These are phyloP conservation scores for Megalonaias nervosa DNA, from an alignment of 1,140 invertebrate genomes.

Conservation along the genomic window DNA sequence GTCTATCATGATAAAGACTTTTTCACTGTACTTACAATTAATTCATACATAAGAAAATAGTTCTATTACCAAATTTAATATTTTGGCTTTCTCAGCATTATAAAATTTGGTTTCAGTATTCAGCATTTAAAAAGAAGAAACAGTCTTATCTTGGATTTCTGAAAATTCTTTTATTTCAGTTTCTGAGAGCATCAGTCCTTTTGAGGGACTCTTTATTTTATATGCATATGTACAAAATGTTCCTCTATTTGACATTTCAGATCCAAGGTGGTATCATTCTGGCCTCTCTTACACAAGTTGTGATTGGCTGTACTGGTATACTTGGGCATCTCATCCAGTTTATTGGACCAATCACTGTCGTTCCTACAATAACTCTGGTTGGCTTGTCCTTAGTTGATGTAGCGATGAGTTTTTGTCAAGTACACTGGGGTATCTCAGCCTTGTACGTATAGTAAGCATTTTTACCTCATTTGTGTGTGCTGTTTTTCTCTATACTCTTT, in stretches of 20 bases:
- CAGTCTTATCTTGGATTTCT: too few relatives aligned
- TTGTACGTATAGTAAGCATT: conserved; percentile 56
- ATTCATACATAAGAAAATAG: too few relatives aligned
- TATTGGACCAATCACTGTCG: conserved; percentile 68
- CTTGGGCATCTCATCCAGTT: conserved; percentile 68
- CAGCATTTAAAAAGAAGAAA: too few relatives aligned
- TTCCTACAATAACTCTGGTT: conserved; percentile 67
- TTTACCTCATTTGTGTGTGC: neutral
- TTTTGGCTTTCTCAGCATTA: too few relatives aligned
- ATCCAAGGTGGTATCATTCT: conserved; percentile 89
- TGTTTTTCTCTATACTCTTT: neutral
- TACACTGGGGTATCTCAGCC: conserved; percentile 61
- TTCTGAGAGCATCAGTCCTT: too few relatives aligned
- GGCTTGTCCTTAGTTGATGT: conserved; percentile 65
- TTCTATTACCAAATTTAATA: too few relatives aligned
- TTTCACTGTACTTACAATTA: too few relatives aligned
- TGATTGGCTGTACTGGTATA: conserved; percentile 78
- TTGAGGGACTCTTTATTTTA: neutral
- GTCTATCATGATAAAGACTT: too few relatives aligned
- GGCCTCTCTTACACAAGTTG: conserved; percentile 83
- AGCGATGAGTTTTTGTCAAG: conserved; percentile 61
- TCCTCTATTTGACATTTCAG: conserved; percentile 42
- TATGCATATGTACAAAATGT: neutral
- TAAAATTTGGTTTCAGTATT: too few relatives aligned
- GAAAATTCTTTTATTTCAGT: too few relatives aligned